phyloP scores from a whole-genome alignment of 2,797 vertebrate genomes.

The Okamejei kenojei region DNA sequence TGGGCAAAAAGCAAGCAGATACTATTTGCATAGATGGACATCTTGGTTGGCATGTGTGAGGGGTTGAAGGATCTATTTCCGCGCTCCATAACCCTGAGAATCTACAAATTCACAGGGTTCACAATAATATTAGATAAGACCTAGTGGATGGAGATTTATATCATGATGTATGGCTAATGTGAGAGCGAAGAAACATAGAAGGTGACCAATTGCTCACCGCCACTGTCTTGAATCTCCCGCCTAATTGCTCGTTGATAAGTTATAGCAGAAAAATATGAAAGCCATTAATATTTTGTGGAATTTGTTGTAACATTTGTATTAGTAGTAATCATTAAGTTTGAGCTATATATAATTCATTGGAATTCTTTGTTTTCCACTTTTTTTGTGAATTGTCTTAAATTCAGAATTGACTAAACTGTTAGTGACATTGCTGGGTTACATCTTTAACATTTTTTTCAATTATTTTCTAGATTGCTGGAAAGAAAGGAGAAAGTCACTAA shows the following conservation, averaged over 20 bases:
- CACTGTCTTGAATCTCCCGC: background rate
- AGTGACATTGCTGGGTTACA: background rate
- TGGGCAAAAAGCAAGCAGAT: too few relatives aligned
- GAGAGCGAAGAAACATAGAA: background rate
- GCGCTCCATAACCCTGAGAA: too few relatives aligned
- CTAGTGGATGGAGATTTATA: background rate
- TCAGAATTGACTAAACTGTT: background rate
- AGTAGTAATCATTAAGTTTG: background rate
- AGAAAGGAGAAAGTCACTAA: slow-evolving; percentile 95
- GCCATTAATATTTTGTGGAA: background rate
- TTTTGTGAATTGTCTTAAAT: background rate
- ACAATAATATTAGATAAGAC: background rate
- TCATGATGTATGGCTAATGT: background rate
- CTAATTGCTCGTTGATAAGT: background rate
- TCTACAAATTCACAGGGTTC: too few relatives aligned
- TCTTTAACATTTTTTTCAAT: slow-evolving; percentile 32
- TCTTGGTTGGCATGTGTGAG: too few relatives aligned
- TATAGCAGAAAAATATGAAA: background rate
- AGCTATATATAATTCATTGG: background rate
- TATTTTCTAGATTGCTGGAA: slow-evolving; percentile 76
- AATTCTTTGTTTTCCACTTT: background rate
- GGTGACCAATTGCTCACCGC: background rate
- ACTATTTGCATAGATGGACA: too few relatives aligned
- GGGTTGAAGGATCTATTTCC: too few relatives aligned
- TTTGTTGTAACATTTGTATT: background rate